A percentile compares a stretch with the other conserved stretches of the same genome.
phyloP scores from a whole-genome alignment of 1,140 invertebrate species.

The Eubasilissa regina region DNA sequence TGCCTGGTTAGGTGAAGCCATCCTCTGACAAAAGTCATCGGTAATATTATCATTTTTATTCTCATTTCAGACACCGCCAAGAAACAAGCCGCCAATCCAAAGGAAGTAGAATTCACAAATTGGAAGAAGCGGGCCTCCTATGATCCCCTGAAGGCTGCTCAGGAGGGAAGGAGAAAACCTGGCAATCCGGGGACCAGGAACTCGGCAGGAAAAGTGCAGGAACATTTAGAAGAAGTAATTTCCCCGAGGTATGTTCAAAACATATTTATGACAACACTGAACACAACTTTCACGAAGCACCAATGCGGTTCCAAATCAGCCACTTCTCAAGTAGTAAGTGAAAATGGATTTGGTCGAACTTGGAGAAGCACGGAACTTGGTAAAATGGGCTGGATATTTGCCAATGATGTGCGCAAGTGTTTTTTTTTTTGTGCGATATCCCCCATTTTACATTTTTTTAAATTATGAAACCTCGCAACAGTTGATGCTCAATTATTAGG shows the following conservation, averaged over 20 bases:
- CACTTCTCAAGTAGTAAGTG: too few relatives aligned
- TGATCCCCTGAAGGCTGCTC: constrained; percentile 87
- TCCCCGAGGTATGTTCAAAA: not conserved
- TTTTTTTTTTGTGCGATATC: not conserved
- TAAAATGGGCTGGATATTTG: too few relatives aligned
- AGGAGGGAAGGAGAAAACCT: constrained; percentile 79
- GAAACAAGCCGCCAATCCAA: constrained; percentile 70
- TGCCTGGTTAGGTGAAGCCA: too few relatives aligned
- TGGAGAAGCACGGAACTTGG: too few relatives aligned
- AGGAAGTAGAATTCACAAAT: constrained; percentile 85
- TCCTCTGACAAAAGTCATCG: too few relatives aligned
- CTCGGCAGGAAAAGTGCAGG: not conserved
- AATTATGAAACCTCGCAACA: too few relatives aligned
- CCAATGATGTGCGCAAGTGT: not conserved
- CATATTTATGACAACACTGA: too few relatives aligned
- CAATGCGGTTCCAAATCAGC: too few relatives aligned
- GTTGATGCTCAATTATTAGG: too few relatives aligned
- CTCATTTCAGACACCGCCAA: constrained; percentile 63
- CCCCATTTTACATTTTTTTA: too few relatives aligned
- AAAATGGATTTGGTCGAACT: too few relatives aligned
- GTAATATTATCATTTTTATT: constrained; percentile 35
- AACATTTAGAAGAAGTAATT: constrained; percentile 16
- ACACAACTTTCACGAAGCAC: too few relatives aligned
- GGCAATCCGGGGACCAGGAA: not conserved
- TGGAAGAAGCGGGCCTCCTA: constrained; percentile 90